Evolutionary conservation across 2,888 invertebrate genomes (phyloP), one percentile per base, ranked within the genome.

Genomic region (Dorcus hopei): DNA sequence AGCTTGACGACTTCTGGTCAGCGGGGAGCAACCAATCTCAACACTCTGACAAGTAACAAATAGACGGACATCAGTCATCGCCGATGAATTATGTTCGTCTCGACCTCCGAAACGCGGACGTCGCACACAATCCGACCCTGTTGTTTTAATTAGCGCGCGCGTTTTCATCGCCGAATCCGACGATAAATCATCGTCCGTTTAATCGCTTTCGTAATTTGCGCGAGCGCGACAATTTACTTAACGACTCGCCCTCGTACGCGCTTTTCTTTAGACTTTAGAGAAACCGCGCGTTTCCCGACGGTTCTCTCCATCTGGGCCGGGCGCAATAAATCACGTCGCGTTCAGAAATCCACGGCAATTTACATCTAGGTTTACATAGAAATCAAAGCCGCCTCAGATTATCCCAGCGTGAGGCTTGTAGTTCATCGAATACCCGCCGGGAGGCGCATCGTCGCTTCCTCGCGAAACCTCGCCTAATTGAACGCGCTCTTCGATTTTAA

Each of bases 1-100:
- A 65, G 71, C 70, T 74, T 72, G 74, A 74, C 74, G 76, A 76
- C 74, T 75, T 73, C 67, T 70, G 69, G 71, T 68, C 75, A 70
- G 74, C 74, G 69, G 75, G 75, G 71, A 66, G 72, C 71, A 72
- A 67, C 68, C 73, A 72, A 73, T 74, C 75, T 75, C 73, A 74
- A 72, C 75, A 73, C 74, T 73, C 70, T 75, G 76, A 76, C 76
- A 72, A 73, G 70, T 70, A 76, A 77, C 76, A 77, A 76, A 77
- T 77, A 72, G 76, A 75, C 75, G 72, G 72, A 68, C 75, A 77
- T 77, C 76, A 75, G 73, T 77, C 76, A 75, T 71, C 73, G 71
- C 63, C 56, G 64, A 72, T 75, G 74, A 76, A 68, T 73, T 71
- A 76, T 75, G 68, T 52, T 51, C 59, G 49, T 55, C 61, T 33